These are phyloP conservation scores for Aphrophora alni DNA, from an alignment of 2,888 invertebrate species.

Conservation along the genomic window DNA sequence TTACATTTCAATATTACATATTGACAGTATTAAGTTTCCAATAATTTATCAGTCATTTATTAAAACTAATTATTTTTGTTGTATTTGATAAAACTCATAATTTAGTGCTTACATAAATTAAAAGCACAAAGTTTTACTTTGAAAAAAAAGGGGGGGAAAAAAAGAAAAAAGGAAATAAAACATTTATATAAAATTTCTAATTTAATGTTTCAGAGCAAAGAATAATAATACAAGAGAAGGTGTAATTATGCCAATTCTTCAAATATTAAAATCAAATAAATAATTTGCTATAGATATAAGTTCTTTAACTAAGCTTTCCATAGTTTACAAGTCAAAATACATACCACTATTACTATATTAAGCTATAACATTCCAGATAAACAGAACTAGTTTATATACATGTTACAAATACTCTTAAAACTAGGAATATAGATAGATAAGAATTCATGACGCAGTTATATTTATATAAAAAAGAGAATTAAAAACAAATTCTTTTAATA, in stretches of 20 bases:
- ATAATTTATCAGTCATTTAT: not conserved
- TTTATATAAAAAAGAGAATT: not conserved
- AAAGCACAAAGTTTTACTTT: not conserved
- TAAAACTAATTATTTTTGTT: not conserved
- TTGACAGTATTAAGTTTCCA: not conserved
- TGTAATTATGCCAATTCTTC: not conserved
- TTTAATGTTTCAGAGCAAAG: not conserved
- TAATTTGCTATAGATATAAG: not conserved
- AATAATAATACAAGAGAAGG: not conserved
- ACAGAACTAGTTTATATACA: not conserved
- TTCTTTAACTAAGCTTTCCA: not conserved
- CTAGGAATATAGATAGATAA: not conserved
- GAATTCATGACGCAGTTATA: not conserved
- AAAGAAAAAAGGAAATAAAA: too few relatives aligned
- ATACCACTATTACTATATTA: not conserved
- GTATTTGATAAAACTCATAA: not conserved
- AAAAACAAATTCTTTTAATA: not conserved
- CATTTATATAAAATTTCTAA: not conserved
- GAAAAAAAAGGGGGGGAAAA: too few relatives aligned
- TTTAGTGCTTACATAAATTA: not conserved
- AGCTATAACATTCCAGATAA: not conserved
- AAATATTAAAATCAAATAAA: not conserved
- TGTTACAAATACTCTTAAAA: not conserved
- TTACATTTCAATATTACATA: not conserved
- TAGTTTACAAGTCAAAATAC: slow-evolving; percentile 1